A percentile compares a stretch with the other conserved stretches of the same genome.
These are phyloP conservation scores for Thamnaconus septentrionalis DNA, from an alignment of 2,113 vertebrate species.

Conservation along the genomic window DNA sequence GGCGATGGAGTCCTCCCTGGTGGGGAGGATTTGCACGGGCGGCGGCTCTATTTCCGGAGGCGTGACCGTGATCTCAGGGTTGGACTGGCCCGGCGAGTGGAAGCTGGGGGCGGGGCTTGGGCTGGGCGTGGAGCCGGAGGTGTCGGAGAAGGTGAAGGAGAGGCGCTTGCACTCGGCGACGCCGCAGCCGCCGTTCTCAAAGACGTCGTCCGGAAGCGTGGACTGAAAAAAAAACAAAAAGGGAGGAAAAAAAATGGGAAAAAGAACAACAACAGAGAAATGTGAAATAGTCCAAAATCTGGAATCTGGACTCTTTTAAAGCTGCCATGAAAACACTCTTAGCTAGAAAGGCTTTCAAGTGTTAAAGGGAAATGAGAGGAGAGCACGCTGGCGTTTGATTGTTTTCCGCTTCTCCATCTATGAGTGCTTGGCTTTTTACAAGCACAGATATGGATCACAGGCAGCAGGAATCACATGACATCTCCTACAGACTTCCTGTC, in stretches of 20 bases:
- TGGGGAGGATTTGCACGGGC: constrained; percentile 49
- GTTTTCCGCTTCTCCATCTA: too few species aligned
- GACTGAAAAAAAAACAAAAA: constrained; percentile 80
- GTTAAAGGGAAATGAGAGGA: too few species aligned
- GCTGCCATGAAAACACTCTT: too few species aligned
- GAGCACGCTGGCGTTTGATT: too few species aligned
- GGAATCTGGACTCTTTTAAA: too few species aligned
- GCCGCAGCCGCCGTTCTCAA: constrained; percentile 80
- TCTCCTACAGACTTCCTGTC: too few species aligned
- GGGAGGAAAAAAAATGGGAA: too few species aligned
- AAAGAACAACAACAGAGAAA: background rate
- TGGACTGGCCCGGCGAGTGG: constrained; percentile 73
- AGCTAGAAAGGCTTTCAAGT: too few species aligned
- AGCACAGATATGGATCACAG: too few species aligned
- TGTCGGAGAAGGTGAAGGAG: constrained; percentile 88
- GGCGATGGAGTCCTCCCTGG: constrained; percentile 54
- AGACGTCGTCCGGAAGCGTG: constrained; percentile 87
- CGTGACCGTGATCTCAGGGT: constrained; percentile 85
- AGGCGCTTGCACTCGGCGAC: constrained; percentile 83
- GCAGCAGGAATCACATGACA: too few species aligned
- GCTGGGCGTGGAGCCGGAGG: constrained; percentile 69
- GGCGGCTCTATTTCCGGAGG: constrained; percentile 73
- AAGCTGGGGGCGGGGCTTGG: constrained; percentile 71
- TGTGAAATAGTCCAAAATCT: constrained; percentile 11
- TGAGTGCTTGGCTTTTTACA: too few species aligned